Percentiles rank a stretch among this genome's conserved stretches.
Conservation (phyloP, 2,797 vertebrate genomes). For the Squalus acanthias region DNA sequence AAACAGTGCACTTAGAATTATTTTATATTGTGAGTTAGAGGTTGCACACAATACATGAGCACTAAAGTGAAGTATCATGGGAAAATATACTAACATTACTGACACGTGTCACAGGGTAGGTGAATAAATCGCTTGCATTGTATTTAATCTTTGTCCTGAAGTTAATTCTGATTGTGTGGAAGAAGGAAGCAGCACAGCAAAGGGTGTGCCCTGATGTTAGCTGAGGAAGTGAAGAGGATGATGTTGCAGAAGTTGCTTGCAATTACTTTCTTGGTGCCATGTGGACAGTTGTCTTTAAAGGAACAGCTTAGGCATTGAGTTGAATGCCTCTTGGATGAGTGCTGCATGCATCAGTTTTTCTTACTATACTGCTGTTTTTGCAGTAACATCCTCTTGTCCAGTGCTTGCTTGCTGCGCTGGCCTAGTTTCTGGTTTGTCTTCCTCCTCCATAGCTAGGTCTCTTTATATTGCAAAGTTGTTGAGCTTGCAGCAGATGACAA, state of each 20-base stretch:
- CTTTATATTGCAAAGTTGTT: neutral
- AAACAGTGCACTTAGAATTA: neutral
- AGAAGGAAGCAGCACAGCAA: neutral
- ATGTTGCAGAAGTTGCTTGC: neutral
- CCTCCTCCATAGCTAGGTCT: neutral
- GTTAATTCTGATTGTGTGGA: neutral
- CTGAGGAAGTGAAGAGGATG: neutral
- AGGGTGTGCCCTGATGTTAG: neutral
- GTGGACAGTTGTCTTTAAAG: neutral
- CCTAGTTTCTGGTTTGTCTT: neutral
- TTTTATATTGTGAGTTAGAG: neutral
- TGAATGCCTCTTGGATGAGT: neutral
- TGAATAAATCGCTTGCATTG: neutral
- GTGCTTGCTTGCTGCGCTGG: neutral
- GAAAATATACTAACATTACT: neutral
- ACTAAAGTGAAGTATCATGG: neutral
- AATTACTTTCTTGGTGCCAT: neutral
- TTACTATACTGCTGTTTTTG: neutral
- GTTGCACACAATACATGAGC: neutral
- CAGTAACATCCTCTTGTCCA: neutral
- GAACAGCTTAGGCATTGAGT: neutral
- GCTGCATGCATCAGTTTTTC: neutral
- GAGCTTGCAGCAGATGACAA: neutral
- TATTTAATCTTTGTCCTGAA: neutral
- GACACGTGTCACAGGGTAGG: neutral